Evolutionary conservation across 1,140 invertebrate species (phyloP), one percentile per base, ranked within the genome.

Genomic region (Bradynema listronoti): DNA sequence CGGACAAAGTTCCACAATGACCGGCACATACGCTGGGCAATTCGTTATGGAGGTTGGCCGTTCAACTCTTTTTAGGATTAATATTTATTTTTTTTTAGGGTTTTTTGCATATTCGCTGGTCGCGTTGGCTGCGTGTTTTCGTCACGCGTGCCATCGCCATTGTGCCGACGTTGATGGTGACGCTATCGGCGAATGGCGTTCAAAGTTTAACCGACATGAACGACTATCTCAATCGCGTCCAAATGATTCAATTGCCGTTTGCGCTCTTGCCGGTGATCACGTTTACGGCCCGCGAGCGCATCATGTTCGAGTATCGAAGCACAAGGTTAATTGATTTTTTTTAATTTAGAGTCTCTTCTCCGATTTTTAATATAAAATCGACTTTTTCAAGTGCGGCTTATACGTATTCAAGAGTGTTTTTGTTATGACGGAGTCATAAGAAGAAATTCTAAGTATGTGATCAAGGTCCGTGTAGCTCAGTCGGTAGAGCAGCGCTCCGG

Each of bases 1-100:
- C n/a, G 89, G 89, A 36, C 88, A 91, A 78, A 56, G 69, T 11
- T 90, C 88, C 14, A 91, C 89, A 0, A 92, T 89, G 87, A 89
- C 88, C 0, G 79, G 80, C n/a, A 84, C 82, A 7, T 84, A 84
- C 72, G 80, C 82, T 51, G 83, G 83, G 49, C 84, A 84, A 70
- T 84, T 84, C 79, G 83, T 81, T 4, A 85, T 84, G 84, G 81
- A 83, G 46, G 57, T 59, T n/a, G 7, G 65, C 77, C 80, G 81
- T 65, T 67, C n/a, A n/a, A n/a, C n/a, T n/a, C n/a, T n/a, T n/a
- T n/a, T n/a, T n/a, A n/a, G n/a, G n/a, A n/a, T n/a, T n/a, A n/a
- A n/a, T n/a, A n/a, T n/a, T n/a, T n/a, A n/a, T 39, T 45, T 1
- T 24, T 27, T 32, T 79, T 16, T 70, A 86, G 84, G 90, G 90